Percentiles rank a stretch among this genome's conserved stretches.
Evolutionary conservation across 2,113 vertebrate genomes (phyloP).

Genomic region (Asarcornis scutulata): DNA sequence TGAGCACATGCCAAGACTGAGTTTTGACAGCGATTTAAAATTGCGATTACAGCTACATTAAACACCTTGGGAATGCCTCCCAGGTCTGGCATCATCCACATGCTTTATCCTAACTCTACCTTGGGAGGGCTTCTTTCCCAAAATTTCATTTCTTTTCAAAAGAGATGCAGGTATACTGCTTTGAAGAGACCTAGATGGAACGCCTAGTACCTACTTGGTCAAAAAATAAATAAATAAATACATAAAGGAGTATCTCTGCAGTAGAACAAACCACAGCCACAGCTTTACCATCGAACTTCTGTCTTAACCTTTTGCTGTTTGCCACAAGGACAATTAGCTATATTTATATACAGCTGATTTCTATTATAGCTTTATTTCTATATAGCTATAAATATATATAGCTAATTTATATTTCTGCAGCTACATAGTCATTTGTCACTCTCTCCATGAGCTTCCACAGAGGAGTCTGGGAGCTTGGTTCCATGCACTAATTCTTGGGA

Average conservation of each 20-base stretch:
- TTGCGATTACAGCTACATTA: background rate
- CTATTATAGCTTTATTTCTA: no score
- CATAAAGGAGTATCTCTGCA: background rate
- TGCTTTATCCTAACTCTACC: background rate
- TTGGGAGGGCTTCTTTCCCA: background rate
- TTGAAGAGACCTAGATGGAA: fast-evolving
- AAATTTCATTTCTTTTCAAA: background rate
- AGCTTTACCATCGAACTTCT: background rate
- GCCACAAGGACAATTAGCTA: background rate
- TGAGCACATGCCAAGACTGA: background rate
- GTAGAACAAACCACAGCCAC: background rate
- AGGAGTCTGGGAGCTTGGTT: background rate
- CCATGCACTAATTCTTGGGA: background rate
- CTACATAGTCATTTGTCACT: fast-evolving
- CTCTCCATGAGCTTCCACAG: background rate
- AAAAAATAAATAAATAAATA: background rate
- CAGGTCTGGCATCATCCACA: background rate
- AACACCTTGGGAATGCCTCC: background rate
- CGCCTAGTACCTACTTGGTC: background rate
- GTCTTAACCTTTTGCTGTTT: background rate
- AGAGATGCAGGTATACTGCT: background rate
- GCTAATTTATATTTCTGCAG: background rate
- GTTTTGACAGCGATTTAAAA: background rate
- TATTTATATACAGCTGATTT: background rate
- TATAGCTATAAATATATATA: no score